phyloP scores from a whole-genome alignment of 2,888 invertebrate species.

The Zygogramma bicolorata region DNA sequence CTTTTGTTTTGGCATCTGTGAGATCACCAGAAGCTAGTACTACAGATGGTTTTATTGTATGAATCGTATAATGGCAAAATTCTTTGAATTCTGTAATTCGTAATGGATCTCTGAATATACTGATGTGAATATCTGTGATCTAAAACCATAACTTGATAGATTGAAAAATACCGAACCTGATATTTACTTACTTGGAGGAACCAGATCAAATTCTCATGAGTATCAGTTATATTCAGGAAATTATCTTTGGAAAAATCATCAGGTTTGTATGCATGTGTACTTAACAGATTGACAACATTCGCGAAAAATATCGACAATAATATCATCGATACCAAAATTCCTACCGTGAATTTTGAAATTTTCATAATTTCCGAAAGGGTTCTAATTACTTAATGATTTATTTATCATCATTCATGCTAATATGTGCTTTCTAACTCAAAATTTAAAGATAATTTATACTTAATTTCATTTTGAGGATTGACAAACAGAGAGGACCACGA shows the following conservation, averaged over 20 bases:
- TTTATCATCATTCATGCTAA: not conserved
- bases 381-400: not conserved
- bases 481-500: not conserved
- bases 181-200: conserved; percentile 76
- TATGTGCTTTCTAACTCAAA: not conserved
- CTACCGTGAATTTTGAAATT: conserved; percentile 73
- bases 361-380: conserved; percentile 69
- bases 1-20: conserved; percentile 86
- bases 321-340: conserved; percentile 73
- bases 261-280: conserved; percentile 68
- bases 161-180: not conserved
- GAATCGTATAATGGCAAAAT: conserved; percentile 82
- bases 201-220: conserved; percentile 76
- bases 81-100: conserved; percentile 82
- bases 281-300: conserved; percentile 76
- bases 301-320: conserved; percentile 77
- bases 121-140: conserved; percentile 92
- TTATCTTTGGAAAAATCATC: conserved; percentile 47
- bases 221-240: conserved; percentile 70
- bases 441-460: not conserved
- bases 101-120: conserved; percentile 81
- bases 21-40: conserved; percentile 90
- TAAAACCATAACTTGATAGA: conserved; percentile 62
- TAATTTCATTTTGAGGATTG: not conserved
- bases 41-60: conserved; percentile 78